These are phyloP conservation scores for Cacatua alba DNA, from an alignment of 2,113 vertebrate species.

Conservation along the genomic window DNA sequence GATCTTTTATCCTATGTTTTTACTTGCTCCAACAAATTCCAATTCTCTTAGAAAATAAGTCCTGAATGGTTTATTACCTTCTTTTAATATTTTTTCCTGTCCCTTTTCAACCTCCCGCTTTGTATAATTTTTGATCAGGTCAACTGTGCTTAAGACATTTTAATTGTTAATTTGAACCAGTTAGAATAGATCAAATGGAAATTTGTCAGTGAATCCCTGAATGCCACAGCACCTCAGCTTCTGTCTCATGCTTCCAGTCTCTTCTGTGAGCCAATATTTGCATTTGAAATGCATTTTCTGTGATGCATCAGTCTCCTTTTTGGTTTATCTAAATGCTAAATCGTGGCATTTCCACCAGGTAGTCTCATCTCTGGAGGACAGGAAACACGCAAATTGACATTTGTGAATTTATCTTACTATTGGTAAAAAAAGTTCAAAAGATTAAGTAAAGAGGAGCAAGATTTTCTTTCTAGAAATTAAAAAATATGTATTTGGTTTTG, in stretches of 20 bases:
- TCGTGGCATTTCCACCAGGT: neutral
- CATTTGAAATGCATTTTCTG: neutral
- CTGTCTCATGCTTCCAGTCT: neutral
- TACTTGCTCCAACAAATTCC: neutral
- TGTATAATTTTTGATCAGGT: neutral
- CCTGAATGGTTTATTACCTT: neutral
- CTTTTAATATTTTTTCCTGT: neutral
- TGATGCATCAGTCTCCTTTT: neutral
- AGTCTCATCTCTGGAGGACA: neutral
- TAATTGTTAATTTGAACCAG: neutral
- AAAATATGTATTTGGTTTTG: neutral
- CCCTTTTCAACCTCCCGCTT: neutral
- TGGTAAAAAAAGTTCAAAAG: neutral
- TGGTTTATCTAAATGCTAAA: conserved; percentile 4
- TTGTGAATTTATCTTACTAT: neutral
- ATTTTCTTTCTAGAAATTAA: neutral
- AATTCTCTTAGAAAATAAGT: neutral
- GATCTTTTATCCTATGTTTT: neutral
- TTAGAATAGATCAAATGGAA: neutral
- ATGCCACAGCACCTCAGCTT: neutral
- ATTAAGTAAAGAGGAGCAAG: neutral
- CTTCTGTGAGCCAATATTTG: neutral
- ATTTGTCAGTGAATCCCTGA: neutral
- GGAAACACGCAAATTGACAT: neutral
- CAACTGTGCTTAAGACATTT: neutral